Percentiles rank a stretch among this genome's conserved stretches.
Evolutionary conservation across 2,797 vertebrate species (phyloP).

Genomic region (Onychomys torridus): DNA sequence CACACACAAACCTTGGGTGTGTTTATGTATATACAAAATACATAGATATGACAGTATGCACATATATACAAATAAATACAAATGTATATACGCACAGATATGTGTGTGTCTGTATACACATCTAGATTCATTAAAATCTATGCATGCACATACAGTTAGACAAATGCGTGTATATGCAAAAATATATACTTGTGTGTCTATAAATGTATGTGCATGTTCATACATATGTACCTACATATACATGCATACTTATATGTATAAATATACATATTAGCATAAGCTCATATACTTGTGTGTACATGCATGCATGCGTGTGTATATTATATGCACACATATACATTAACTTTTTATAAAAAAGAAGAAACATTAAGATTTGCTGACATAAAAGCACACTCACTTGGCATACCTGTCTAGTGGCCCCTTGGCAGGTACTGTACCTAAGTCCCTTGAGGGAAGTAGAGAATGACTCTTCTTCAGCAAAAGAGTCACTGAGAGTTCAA

Average conservation of each 20-base stretch:
- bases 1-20: not conserved
- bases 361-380: conserved; percentile 10
- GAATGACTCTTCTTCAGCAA: not conserved
- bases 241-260: not conserved
- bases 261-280: not conserved
- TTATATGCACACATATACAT: not conserved
- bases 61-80: not conserved
- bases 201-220: not conserved
- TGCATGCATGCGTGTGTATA: not conserved
- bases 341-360: conserved; percentile 25
- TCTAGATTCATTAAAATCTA: not conserved
- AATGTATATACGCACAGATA: not conserved
- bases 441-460: not conserved
- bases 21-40: not conserved
- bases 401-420: not conserved
- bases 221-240: not conserved
- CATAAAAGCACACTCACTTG: not conserved
- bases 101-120: not conserved
- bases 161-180: not conserved
- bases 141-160: not conserved
- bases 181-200: not conserved
- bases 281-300: not conserved
- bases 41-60: not conserved
- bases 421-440: not conserved
- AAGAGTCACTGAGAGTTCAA: conserved; percentile 1